Evolutionary conservation across 2,888 invertebrate species (phyloP).

Genomic region (Halocaridina rubra): DNA sequence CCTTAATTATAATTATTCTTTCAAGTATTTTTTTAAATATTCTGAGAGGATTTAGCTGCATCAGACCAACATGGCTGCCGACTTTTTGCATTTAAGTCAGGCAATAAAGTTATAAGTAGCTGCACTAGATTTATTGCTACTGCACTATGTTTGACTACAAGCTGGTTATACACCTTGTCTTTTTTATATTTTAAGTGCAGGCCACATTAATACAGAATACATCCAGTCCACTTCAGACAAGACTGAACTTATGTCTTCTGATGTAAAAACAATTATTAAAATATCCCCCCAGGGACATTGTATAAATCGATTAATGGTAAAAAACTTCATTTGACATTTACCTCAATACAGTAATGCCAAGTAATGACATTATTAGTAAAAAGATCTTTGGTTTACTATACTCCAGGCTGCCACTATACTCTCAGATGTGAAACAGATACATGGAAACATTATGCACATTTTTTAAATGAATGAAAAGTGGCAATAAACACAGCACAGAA

Average conservation of each 20-base stretch:
- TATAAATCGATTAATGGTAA: neutral
- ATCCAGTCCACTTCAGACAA: too few relatives aligned
- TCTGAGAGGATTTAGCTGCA: constrained; percentile 55
- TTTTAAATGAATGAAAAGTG: constrained; percentile 52
- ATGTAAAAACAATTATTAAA: too few relatives aligned
- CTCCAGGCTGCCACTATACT: constrained; percentile 46
- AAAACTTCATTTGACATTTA: constrained; percentile 7
- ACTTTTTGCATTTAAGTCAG: constrained; percentile 29
- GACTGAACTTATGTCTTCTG: too few relatives aligned
- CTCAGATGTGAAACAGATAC: constrained; percentile 38
- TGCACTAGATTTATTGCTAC: constrained; percentile 28
- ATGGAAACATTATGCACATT: constrained; percentile 43
- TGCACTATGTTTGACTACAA: constrained; percentile 41
- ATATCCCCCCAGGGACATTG: neutral
- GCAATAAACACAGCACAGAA: constrained; percentile 47
- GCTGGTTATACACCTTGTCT: constrained; percentile 3
- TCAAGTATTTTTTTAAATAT: constrained; percentile 16
- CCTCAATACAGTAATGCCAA: constrained; percentile 22
- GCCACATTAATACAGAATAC: neutral
- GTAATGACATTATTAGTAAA: constrained; percentile 34
- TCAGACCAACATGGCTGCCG: constrained; percentile 46
- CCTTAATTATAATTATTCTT: constrained; percentile 37
- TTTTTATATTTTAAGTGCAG: neutral
- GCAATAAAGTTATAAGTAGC: constrained; percentile 20
- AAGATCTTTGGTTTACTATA: constrained; percentile 51